phyloP scores from a whole-genome alignment of 2,888 invertebrate genomes.

The Catocala nupta region DNA sequence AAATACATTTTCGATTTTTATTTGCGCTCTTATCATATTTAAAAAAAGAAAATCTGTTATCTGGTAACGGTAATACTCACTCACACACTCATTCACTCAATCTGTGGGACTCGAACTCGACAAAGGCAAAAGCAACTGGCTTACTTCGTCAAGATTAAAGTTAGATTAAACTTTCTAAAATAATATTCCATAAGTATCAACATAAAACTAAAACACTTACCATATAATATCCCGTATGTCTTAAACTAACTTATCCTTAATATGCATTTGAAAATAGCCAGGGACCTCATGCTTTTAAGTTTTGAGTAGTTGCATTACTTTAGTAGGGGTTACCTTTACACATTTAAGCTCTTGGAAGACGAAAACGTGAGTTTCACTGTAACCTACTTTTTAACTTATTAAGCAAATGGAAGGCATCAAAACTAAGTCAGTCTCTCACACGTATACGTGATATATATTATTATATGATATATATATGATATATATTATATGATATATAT shows the following conservation, averaged over 20 bases:
- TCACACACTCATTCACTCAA: too few species aligned
- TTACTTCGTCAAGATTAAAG: too few species aligned
- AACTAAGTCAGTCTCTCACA: slow-evolving; percentile 8
- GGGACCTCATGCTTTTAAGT: slow-evolving; percentile 29
- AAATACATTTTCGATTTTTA: too few species aligned
- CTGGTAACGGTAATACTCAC: too few species aligned
- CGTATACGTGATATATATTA: slow-evolving; percentile 11
- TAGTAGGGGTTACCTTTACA: slow-evolving; percentile 24
- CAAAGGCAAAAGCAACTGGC: too few species aligned
- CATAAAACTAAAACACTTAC: slow-evolving; percentile 9
- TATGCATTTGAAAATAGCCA: slow-evolving; percentile 24
- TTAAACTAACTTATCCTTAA: slow-evolving; percentile 12
- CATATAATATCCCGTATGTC: slow-evolving; percentile 4
- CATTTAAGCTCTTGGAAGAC: slow-evolving; percentile 30
- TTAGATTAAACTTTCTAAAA: too few species aligned
- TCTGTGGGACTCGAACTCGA: too few species aligned
- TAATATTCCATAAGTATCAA: not conserved
- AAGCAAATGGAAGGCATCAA: slow-evolving; percentile 28
- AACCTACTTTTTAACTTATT: slow-evolving; percentile 45
- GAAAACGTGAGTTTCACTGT: slow-evolving; percentile 22
- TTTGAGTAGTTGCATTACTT: slow-evolving; percentile 44
- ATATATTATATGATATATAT: too few species aligned
- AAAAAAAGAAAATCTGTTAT: too few species aligned
- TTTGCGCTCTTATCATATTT: too few species aligned
- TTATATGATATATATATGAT: too few species aligned